A percentile compares a stretch with the other conserved stretches of the same genome.
phyloP scores from a whole-genome alignment of 2,113 vertebrate species.

The Gallinago paraguaiae region DNA sequence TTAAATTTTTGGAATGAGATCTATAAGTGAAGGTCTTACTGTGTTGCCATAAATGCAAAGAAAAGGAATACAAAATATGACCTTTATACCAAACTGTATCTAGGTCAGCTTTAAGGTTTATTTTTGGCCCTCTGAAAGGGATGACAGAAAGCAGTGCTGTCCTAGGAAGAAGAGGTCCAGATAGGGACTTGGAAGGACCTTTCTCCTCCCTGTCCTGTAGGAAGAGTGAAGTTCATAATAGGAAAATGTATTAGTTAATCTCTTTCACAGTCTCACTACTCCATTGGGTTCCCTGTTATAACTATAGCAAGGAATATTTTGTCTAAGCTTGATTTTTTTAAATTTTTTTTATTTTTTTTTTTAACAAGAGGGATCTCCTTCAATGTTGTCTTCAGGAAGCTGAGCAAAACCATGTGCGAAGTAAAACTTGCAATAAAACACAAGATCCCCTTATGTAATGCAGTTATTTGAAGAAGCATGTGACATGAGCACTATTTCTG shows the following conservation, averaged over 20 bases:
- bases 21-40: not conserved
- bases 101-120: conserved; percentile 5
- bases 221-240: not conserved
- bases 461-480: not conserved
- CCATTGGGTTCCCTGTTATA: not conserved
- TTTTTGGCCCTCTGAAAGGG: not conserved
- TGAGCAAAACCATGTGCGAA: not conserved
- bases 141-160: not conserved
- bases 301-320: not conserved
- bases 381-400: not conserved
- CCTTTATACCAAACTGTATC: not conserved
- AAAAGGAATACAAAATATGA: not conserved
- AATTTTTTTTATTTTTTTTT: not conserved
- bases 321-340: not conserved
- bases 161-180: not conserved
- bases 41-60: not conserved
- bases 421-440: not conserved
- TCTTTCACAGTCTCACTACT: not conserved
- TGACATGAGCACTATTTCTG: not conserved
- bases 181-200: not conserved
- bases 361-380: not conserved
- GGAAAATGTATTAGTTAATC: not conserved
- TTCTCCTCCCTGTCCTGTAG: not conserved
- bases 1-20: not conserved
- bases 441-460: not conserved